Percentiles rank a stretch among this genome's conserved stretches.
Evolutionary conservation across 2,888 invertebrate genomes (phyloP).

Genomic region (Coenonympha glycerion): DNA sequence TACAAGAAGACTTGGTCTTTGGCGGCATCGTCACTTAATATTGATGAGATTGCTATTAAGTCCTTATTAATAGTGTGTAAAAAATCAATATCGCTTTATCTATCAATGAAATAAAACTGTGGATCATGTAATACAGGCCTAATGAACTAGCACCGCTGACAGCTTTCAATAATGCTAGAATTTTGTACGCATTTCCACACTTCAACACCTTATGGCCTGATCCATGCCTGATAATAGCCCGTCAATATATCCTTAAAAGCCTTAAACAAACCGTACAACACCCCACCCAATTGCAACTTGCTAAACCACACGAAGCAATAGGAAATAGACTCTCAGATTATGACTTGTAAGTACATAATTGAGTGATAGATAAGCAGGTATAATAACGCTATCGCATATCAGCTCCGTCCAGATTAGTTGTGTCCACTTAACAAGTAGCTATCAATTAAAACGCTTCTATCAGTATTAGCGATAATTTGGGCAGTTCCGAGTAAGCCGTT

Average conservation of each 20-base stretch:
- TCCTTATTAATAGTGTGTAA: too few species aligned
- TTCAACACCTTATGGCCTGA: slow-evolving; percentile 29
- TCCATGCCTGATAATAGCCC: too few species aligned
- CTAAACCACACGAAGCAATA: neutral
- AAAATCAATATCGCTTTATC: slow-evolving; percentile 6
- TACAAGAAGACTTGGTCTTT: too few species aligned
- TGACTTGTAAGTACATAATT: neutral
- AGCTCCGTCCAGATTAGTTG: slow-evolving; percentile 51
- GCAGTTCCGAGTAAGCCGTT: slow-evolving; percentile 51
- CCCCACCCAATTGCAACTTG: slow-evolving; percentile 6
- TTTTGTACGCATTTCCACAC: slow-evolving; percentile 26
- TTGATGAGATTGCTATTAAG: too few species aligned
- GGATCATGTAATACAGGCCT: neutral
- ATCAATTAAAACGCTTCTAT: slow-evolving; percentile 62
- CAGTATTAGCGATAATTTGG: slow-evolving; percentile 63
- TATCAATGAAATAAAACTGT: slow-evolving; percentile 4
- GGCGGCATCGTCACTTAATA: too few species aligned
- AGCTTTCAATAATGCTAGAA: slow-evolving; percentile 27
- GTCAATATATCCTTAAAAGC: slow-evolving; percentile 34
- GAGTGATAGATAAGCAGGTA: neutral
- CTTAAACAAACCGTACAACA: slow-evolving; percentile 17
- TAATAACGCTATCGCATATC: slow-evolving; percentile 24
- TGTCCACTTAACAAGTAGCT: slow-evolving; percentile 71
- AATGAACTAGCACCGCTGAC: slow-evolving; percentile 13
- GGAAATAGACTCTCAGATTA: neutral